Base-by-base conservation (phyloP, 2,888 invertebrate genomes). In the Andrena praecox region DNA sequence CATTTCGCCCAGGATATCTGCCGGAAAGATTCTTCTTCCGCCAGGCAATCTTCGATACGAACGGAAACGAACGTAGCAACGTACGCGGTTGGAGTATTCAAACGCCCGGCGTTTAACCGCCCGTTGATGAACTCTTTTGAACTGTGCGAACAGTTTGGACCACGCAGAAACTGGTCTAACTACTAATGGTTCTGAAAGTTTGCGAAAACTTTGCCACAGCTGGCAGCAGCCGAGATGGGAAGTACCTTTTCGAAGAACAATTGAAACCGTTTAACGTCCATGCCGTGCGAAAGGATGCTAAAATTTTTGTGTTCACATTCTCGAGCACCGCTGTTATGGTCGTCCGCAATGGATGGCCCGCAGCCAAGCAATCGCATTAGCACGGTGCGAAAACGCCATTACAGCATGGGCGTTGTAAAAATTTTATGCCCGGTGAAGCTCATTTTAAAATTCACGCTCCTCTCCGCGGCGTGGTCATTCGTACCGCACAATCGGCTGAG, bases 221-320 rank as follows among this genome's bases (percentile, higher is more conserved):
- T 42, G 42, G 12, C 42, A 42, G 42, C 42, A 42, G 16, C 12
- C 42, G 42, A 16, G 42, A 42, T 42, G 42, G 42, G 42, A 42
- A 42, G 16, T 42, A 12, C 20, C 20, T 20, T 16, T 16, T 42
- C 16, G 42, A 16, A 42, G 42, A 16, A 42, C 42, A 42, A 42
- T 42, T 42, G 42, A 16, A 42, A 12, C 20, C 20, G 20, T n/a
- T 52, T 52, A n/a, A 20, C 52, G 52, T 5, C 6, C 50, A n/a
- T n/a, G n/a, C n/a, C 52, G 2, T 20, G 20, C 20, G 8, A 62
- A 6, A 1, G 42, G 29, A 56, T 52, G 66, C 56, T 77, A 70
- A 73, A 72, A 73, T 66, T 50, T 48, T 70, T 33, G 33, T 12
- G 56, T 24, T 16, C 50, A 24, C n/a, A 27, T 74, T 80, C 67